Evolutionary conservation across 23 tunicate genomes (phyloP), one percentile per base, ranked within the genome.

Genomic region (Styela plicata): DNA sequence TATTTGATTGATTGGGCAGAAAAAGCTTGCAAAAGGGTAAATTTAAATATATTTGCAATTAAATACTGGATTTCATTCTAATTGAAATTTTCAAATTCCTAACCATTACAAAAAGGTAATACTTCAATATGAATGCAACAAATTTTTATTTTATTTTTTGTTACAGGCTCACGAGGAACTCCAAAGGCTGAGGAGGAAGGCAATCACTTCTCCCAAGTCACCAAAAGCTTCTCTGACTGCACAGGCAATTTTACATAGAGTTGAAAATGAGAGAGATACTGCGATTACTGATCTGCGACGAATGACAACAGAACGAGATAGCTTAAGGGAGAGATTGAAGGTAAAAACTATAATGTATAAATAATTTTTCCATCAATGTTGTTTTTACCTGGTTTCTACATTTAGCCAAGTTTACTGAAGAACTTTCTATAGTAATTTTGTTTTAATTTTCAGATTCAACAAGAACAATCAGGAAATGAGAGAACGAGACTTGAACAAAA

Each of bases 181-280:
- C 70, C 92, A 93, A 36, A 86, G 89, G 24, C 66, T 88, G 1
- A 83, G 98, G 0, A 84, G 93, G 10, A 91, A 88, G 63, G 85
- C 34, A 63, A 79, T 93, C 20, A 69, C 86, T 13, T 93, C 93
- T 25, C 98, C 98, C 23, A 91, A 91, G 61, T 83, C 90, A 23
- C 86, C 93, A 36, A 93, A 93, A 79, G 85, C 98, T 28, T 93
- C 98, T 30, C 89, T 93, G 30, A 88, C 98, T 0, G 98, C 93
- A 20, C 98, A 93, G 52, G 93, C 98, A 33, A 85, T 93, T 52
- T 66, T 93, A 2, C 85, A 91, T 19, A 81, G 98, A 26, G 93
- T 93, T 57, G 98, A 93, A 31, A 80, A 79, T 83, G 98, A 93
- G 70, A 44, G 98, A 32, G 98, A 93, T 63, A 88, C 85, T 5